Percentiles rank a stretch among this genome's conserved stretches.
Evolutionary conservation across 2,888 invertebrate genomes (phyloP).

Genomic region (Atethmia centrago): DNA sequence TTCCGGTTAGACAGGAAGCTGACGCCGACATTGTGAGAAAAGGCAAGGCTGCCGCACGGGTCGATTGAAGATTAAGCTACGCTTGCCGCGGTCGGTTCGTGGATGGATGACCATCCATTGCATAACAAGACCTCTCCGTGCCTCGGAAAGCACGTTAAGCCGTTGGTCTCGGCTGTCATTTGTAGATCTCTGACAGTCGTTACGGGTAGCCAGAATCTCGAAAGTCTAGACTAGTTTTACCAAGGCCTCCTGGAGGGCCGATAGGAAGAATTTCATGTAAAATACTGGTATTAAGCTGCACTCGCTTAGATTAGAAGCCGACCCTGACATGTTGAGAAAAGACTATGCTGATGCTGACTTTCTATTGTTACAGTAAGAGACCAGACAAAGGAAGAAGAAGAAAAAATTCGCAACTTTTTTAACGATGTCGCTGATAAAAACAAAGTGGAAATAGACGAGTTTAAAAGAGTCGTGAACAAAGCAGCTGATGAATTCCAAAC

Average conservation of each 20-base stretch:
- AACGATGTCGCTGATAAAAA: constrained; percentile 44
- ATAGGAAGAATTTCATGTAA: too few species aligned
- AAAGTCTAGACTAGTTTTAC: background rate
- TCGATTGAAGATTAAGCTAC: too few species aligned
- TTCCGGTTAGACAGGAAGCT: too few species aligned
- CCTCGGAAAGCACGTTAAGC: background rate
- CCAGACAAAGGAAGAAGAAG: constrained; percentile 50
- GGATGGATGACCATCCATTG: background rate
- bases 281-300: constrained; percentile 2
- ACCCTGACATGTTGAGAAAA: background rate
- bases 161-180: too few species aligned
- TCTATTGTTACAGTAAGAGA: constrained; percentile 42
- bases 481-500: constrained; percentile 72
- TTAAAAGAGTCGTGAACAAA: constrained; percentile 68
- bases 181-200: too few species aligned
- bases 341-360: background rate
- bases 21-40: too few species aligned
- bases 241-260: too few species aligned
- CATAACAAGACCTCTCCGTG: background rate
- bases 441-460: constrained; percentile 67
- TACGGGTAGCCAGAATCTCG: background rate
- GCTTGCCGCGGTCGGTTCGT: too few species aligned
- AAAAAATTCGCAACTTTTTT: constrained; percentile 37
- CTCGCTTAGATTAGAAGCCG: background rate
- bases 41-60: too few species aligned